phyloP scores from a whole-genome alignment of 2,113 vertebrate species.

The Nycticorax nycticorax region DNA sequence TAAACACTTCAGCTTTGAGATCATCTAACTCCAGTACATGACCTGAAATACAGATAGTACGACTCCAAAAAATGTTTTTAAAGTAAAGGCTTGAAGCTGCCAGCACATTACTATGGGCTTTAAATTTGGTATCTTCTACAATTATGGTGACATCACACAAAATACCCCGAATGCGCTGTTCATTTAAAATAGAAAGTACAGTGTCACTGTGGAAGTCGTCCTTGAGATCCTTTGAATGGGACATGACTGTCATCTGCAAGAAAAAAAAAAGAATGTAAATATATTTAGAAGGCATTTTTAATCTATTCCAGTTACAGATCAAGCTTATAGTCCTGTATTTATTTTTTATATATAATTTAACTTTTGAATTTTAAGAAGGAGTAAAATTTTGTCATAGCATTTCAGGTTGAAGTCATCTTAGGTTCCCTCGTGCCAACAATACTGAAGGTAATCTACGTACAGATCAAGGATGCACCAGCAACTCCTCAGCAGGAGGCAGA shows the following conservation, averaged over 20 bases:
- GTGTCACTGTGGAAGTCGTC: constrained; percentile 88
- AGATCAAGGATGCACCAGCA: background rate
- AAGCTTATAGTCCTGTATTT: background rate
- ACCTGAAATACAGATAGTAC: constrained; percentile 83
- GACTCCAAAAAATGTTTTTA: constrained; percentile 87
- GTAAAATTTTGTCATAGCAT: background rate
- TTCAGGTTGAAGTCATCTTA: background rate
- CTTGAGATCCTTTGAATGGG: constrained; percentile 86
- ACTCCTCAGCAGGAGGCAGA: background rate
- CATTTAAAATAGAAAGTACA: constrained; percentile 91
- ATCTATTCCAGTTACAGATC: background rate
- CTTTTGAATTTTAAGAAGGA: background rate
- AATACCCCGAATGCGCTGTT: constrained; percentile 92
- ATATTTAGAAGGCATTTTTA: background rate
- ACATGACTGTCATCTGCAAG: constrained; percentile 91
- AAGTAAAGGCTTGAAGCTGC: constrained; percentile 97
- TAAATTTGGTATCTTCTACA: constrained; percentile 97
- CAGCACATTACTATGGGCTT: constrained; percentile 94
- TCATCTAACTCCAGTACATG: constrained; percentile 94
- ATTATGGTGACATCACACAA: constrained; percentile 97
- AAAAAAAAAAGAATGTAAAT: background rate
- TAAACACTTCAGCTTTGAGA: constrained; percentile 96
- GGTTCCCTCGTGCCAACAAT: background rate
- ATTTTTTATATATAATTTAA: background rate
- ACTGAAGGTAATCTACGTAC: background rate